Evolutionary conservation across 2,888 invertebrate genomes (phyloP).

Genomic region (Nemotelus pantherinus): DNA sequence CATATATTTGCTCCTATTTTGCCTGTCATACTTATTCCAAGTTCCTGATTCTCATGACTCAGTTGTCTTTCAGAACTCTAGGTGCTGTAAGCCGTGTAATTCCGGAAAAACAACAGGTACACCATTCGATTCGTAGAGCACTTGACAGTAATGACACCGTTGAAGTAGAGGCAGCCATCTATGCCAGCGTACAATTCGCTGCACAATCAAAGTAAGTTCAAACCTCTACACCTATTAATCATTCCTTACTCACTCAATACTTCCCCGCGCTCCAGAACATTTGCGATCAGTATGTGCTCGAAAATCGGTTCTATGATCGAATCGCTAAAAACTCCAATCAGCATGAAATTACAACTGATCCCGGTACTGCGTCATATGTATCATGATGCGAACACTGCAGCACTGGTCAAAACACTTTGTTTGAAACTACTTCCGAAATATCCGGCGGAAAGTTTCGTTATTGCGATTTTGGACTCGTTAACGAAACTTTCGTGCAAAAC

Average conservation of each 20-base stretch:
- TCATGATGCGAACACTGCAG: slow-evolving; percentile 75
- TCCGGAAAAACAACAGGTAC: slow-evolving; percentile 92
- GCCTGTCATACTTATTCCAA: too few species aligned
- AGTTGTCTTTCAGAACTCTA: slow-evolving; percentile 70
- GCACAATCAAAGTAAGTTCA: slow-evolving; percentile 85
- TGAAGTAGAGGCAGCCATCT: slow-evolving; percentile 95
- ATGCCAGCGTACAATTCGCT: slow-evolving; percentile 93
- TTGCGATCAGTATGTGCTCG: slow-evolving; percentile 94
- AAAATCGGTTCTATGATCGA: slow-evolving; percentile 96
- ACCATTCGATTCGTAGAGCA: slow-evolving; percentile 91
- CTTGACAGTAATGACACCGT: slow-evolving; percentile 94
- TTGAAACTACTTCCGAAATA: slow-evolving; percentile 78
- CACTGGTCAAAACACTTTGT: slow-evolving; percentile 78
- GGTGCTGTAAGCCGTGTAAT: slow-evolving; percentile 94
- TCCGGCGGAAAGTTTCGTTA: slow-evolving; percentile 81
- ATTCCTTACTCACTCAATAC: slow-evolving; percentile 1
- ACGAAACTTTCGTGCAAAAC: slow-evolving; percentile 90
- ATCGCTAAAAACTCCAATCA: slow-evolving; percentile 89
- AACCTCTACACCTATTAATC: not conserved
- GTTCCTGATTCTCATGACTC: too few species aligned
- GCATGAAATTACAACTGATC: slow-evolving; percentile 89
- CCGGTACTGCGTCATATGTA: slow-evolving; percentile 93
- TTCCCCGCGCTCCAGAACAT: slow-evolving; percentile 71
- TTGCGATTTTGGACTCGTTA: slow-evolving; percentile 85
- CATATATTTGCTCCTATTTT: too few species aligned